A percentile compares a stretch with the other conserved stretches of the same genome.
Conservation (phyloP, 2,888 invertebrate species). For the Oligia latruncula region DNA sequence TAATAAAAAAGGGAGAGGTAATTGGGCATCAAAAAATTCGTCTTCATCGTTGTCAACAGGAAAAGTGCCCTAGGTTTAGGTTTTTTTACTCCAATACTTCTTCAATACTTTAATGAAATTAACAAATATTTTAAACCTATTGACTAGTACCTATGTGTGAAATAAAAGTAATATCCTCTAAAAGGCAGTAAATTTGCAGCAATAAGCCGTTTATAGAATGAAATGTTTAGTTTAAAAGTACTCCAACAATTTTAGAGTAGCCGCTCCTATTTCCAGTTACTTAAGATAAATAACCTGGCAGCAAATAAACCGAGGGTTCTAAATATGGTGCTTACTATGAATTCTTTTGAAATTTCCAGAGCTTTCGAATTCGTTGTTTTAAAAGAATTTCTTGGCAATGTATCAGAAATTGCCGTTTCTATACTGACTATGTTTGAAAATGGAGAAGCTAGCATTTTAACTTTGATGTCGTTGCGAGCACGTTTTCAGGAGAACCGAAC, state of each 20-base stretch:
- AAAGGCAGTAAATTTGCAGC: background rate
- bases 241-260: conserved; percentile 1
- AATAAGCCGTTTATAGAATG: conserved; percentile 1
- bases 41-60: too few species aligned
- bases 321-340: conserved; percentile 57
- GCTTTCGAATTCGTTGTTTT: conserved; percentile 57
- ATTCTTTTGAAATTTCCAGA: conserved; percentile 52
- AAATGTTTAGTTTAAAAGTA: conserved; percentile 6
- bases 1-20: too few species aligned
- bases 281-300: conserved; percentile 43
- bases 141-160: background rate
- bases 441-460: conserved; percentile 58
- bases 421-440: conserved; percentile 42
- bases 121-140: background rate
- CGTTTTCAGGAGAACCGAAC: conserved; percentile 48
- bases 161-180: background rate
- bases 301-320: conserved; percentile 47
- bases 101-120: background rate
- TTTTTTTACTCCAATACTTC: background rate
- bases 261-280: conserved; percentile 27
- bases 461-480: conserved; percentile 59
- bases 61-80: background rate
- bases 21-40: too few species aligned
- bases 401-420: conserved; percentile 50
- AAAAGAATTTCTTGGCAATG: conserved; percentile 61